Conservation (phyloP, 1,140 invertebrate species). For the Drosophila serrata region DNA sequence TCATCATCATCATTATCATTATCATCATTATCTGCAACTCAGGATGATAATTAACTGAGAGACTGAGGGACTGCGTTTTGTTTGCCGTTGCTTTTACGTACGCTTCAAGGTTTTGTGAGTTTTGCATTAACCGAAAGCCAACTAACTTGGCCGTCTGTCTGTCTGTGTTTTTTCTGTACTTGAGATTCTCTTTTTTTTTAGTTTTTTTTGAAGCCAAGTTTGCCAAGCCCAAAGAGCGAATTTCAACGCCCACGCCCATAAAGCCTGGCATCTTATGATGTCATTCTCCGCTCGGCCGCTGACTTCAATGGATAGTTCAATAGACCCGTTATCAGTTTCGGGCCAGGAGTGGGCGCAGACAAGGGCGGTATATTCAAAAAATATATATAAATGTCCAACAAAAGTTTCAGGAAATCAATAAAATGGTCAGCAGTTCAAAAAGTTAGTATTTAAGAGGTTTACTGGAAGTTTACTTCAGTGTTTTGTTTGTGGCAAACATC, state of each 20-base stretch:
- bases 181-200: conserved; percentile 23
- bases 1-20: conserved; percentile 33
- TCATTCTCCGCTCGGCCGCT: conserved; percentile 36
- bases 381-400: not conserved
- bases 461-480: no score
- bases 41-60: conserved; percentile 36
- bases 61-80: conserved; percentile 65
- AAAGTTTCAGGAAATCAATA: conserved; percentile 1
- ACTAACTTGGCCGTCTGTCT: conserved; percentile 47
- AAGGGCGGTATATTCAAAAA: conserved; percentile 3
- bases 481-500: not conserved
- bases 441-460: not conserved
- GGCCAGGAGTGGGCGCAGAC: conserved; percentile 8
- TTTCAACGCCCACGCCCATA: conserved; percentile 35
- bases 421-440: not conserved
- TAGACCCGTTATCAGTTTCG: conserved; percentile 51
- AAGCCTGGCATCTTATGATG: conserved; percentile 3
- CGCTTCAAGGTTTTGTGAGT: conserved; percentile 79
- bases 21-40: conserved; percentile 15
- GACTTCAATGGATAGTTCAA: conserved; percentile 58
- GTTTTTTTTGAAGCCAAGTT: conserved; percentile 8
- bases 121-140: conserved; percentile 71
- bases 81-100: conserved; percentile 73
- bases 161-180: conserved; percentile 32
- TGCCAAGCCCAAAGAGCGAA: conserved; percentile 66